phyloP scores from a whole-genome alignment of 2,797 vertebrate genomes.

The Spinibarbus caldwelli region DNA sequence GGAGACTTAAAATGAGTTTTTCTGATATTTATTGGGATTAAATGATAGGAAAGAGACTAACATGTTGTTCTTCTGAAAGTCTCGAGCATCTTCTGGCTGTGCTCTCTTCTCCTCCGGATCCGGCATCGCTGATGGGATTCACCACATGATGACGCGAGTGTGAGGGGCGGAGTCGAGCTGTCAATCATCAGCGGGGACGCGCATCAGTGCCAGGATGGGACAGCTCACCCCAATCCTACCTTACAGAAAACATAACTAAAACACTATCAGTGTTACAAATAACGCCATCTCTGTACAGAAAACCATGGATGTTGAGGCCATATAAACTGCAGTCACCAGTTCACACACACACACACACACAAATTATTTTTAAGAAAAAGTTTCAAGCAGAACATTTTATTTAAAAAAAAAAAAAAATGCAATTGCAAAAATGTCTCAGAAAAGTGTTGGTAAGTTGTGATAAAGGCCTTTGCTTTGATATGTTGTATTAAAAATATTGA shows the following conservation, averaged over 20 bases:
- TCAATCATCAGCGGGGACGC: constrained; percentile 4
- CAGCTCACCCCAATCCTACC: constrained; percentile 11
- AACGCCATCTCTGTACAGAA: neutral
- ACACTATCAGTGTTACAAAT: neutral
- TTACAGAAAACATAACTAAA: neutral
- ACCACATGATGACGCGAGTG: neutral
- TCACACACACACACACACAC: neutral
- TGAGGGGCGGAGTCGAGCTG: constrained; percentile 3
- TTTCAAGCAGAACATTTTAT: neutral
- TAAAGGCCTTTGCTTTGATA: neutral
- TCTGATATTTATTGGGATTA: neutral
- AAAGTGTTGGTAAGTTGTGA: neutral
- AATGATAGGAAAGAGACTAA: too few species aligned
- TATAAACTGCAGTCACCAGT: too few species aligned
- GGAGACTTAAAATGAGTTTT: neutral
- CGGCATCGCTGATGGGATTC: neutral
- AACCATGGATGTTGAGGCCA: too few species aligned
- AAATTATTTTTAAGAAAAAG: neutral
- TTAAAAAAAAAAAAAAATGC: too few species aligned
- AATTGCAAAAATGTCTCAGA: neutral
- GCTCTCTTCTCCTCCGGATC: neutral
- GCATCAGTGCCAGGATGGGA: neutral
- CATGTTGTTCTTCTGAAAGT: neutral
- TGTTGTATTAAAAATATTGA: neutral
- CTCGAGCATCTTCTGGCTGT: neutral